Evolutionary conservation across 2,888 invertebrate species (phyloP), one percentile per base, ranked within the genome.

Genomic region (Eupithecia inturbata): DNA sequence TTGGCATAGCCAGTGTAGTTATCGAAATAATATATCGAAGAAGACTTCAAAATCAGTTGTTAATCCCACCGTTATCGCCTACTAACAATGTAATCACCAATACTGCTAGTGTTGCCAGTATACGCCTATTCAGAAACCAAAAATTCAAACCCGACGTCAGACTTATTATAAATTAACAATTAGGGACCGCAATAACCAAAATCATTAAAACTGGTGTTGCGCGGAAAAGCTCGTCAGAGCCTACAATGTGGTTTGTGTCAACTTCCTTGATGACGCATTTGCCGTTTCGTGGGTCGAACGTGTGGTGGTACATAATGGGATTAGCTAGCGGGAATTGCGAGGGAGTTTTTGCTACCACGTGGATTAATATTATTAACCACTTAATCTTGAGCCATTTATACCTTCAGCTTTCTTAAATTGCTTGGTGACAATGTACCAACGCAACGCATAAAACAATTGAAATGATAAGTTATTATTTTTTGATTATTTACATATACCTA

Each of bases 221-320:
- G 31, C 22, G 28, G 31, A 19, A 62, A 31, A 31, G 62, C 31
- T 62, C 57, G 57, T 57, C 31, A 62, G 31, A 62, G 31, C 62
- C 62, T 62, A 28, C 16, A 28, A 26, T 28, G 26, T 60, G 14
- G 60, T 60, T 62, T 28, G 62, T 62, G 26, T 31, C 63, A 63
- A 39, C 66, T 39, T 22, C 31, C 22, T 33, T 36, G 66, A 62
- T 62, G 62, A 31, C 62, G 62, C 31, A 62, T 31, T 31, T 62
- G 19, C 31, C 31, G 57, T 57, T 31, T 62, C 31, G 62, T 62
- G 19, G 28, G 31, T 16, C 7, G 62, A 31, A 62, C 60, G 14
- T 22, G 60, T 28, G 14, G 16, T 28, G 26, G 5, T 62, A 16
- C 60, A 62, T 62, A 28, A 60, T 60, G 26, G 12, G 16, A 16